Evolutionary conservation across 2,888 invertebrate genomes (phyloP).

Genomic region (Amiota mariae): DNA sequence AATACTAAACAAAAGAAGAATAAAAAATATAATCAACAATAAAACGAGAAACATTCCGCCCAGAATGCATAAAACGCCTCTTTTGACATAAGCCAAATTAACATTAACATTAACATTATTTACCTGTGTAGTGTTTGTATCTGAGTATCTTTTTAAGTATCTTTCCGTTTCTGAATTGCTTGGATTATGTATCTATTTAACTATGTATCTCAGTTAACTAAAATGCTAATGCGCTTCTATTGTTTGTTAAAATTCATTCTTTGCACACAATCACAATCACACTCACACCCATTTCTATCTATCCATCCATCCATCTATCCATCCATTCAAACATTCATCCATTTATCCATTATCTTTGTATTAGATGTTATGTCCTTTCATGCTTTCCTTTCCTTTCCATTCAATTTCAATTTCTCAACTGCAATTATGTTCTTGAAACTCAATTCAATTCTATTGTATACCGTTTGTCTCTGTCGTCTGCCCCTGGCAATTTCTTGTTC

Average conservation of each 20-base stretch:
- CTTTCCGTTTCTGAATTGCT: too few relatives aligned
- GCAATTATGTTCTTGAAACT: slow-evolving; percentile 11
- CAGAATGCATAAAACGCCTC: neutral
- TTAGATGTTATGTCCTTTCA: slow-evolving; percentile 2
- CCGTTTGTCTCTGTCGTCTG: neutral
- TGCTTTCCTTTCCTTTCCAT: slow-evolving; percentile 7
- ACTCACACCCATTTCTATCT: slow-evolving; percentile 12
- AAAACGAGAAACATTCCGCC: neutral
- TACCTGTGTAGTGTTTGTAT: neutral
- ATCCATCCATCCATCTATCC: neutral
- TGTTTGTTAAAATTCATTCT: slow-evolving; percentile 6
- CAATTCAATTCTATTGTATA: slow-evolving; percentile 17
- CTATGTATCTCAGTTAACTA: slow-evolving; percentile 22
- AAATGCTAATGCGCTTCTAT: slow-evolving; percentile 13
- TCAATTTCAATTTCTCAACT: slow-evolving; percentile 28
- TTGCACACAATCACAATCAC: slow-evolving; percentile 40
- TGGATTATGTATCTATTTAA: neutral
- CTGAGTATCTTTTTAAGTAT: neutral
- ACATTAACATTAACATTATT: too few relatives aligned
- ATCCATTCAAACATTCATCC: neutral
- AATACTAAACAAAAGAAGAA: too few relatives aligned
- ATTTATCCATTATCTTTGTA: neutral
- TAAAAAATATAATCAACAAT: neutral
- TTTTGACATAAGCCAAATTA: neutral
- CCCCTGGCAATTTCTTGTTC: neutral